phyloP scores from a whole-genome alignment of 2,113 vertebrate genomes.

The Nestor notabilis region DNA sequence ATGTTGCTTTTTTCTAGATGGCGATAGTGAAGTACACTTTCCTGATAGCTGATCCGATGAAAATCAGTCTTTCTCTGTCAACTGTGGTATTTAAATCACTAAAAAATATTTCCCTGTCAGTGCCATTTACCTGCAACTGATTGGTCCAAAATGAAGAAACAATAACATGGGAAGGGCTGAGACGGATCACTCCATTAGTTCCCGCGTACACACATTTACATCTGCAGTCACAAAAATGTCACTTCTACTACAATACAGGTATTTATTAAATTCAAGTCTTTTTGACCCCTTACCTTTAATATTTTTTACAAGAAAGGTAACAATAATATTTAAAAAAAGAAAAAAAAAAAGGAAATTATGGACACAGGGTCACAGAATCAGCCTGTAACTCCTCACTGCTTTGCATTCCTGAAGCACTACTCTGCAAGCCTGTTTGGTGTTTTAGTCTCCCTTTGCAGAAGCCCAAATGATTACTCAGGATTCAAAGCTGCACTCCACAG shows the following conservation, averaged over 20 bases:
- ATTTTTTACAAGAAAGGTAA: neutral
- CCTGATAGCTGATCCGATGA: neutral
- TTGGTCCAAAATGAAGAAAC: neutral
- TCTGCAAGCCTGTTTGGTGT: neutral
- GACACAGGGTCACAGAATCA: neutral
- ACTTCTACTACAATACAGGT: neutral
- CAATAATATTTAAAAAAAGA: neutral
- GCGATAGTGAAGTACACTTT: neutral
- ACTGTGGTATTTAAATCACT: neutral
- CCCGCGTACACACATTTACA: neutral
- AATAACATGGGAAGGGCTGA: fast-evolving
- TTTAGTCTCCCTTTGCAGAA: neutral
- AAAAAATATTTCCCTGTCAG: neutral
- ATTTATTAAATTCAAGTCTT: neutral
- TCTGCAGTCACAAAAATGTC: neutral
- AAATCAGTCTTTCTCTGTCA: neutral
- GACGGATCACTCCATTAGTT: neutral
- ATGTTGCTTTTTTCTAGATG: neutral
- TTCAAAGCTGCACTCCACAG: neutral
- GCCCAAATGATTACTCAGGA: neutral
- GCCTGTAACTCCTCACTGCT: neutral
- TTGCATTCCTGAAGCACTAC: neutral
- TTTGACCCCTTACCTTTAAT: neutral
- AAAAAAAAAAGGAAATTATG: neutral
- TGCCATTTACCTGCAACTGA: neutral